Conservation (phyloP, 1,140 invertebrate species). For the Philopotamus ludificatus region DNA sequence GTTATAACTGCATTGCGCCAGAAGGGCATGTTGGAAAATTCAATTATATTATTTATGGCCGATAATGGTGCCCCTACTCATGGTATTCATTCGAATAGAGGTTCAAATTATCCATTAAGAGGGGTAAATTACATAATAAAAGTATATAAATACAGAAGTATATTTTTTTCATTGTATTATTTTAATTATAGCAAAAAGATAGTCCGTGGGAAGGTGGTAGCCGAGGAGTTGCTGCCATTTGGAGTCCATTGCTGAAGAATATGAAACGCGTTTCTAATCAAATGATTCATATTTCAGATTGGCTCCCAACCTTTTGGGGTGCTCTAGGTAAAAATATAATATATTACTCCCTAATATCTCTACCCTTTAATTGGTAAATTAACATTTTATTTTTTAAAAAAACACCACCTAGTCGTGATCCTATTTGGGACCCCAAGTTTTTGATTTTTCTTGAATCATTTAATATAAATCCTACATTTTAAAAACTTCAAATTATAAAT, state of each 20-base stretch:
- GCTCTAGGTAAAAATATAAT: slow-evolving; percentile 56
- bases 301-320: slow-evolving; percentile 78
- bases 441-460: too few relatives aligned
- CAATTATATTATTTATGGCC: slow-evolving; percentile 73
- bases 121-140: slow-evolving; percentile 58
- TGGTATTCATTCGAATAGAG: slow-evolving; percentile 71
- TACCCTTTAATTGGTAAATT: too few relatives aligned
- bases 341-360: too few relatives aligned
- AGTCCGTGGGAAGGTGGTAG: slow-evolving; percentile 86
- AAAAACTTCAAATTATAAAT: too few relatives aligned
- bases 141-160: too few relatives aligned
- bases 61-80: slow-evolving; percentile 80
- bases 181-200: slow-evolving; percentile 61
- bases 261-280: slow-evolving; percentile 66
- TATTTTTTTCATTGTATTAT: not conserved
- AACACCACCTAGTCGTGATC: too few relatives aligned
- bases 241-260: slow-evolving; percentile 67
- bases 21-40: slow-evolving; percentile 58
- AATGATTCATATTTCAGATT: slow-evolving; percentile 81
- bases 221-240: slow-evolving; percentile 73
- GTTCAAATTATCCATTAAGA: slow-evolving; percentile 84
- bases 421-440: too few relatives aligned
- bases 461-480: too few relatives aligned
- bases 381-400: too few relatives aligned
- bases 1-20: slow-evolving; percentile 68